These are phyloP conservation scores for Decapterus maruadsi DNA, from an alignment of 2,797 vertebrate genomes.

Conservation along the genomic window DNA sequence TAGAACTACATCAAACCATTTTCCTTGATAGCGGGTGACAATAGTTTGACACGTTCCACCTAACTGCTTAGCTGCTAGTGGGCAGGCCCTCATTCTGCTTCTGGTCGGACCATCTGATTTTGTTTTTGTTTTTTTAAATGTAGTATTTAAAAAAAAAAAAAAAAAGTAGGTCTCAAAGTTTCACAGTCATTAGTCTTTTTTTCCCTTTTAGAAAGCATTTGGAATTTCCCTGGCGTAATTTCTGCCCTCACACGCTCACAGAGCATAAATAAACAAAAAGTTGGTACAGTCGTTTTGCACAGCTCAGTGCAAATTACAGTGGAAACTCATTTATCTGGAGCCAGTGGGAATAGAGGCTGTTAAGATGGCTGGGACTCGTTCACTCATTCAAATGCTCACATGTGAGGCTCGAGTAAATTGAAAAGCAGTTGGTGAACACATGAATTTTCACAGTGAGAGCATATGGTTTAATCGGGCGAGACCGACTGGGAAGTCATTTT, in stretches of 20 bases:
- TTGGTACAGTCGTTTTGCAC: constrained; percentile 67
- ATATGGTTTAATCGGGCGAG: background rate
- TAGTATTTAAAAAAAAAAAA: background rate
- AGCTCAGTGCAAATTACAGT: constrained; percentile 72
- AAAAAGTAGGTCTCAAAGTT: constrained; percentile 59
- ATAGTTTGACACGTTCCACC: constrained; percentile 54
- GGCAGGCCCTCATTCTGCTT: constrained; percentile 12
- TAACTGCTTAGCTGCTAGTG: constrained; percentile 46
- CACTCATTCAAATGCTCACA: constrained; percentile 58
- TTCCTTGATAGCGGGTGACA: constrained; percentile 54
- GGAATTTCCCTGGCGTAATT: constrained; percentile 63
- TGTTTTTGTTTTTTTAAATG: background rate
- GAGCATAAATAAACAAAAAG: constrained; percentile 72
- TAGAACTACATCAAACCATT: constrained; percentile 52
- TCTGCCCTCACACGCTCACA: constrained; percentile 47
- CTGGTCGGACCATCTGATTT: background rate
- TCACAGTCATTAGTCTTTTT: constrained; percentile 58
- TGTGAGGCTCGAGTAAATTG: constrained; percentile 18
- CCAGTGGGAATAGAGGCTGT: constrained; percentile 67
- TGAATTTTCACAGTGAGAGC: constrained; percentile 19
- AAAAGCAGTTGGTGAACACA: constrained; percentile 37
- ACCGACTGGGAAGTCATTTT: background rate
- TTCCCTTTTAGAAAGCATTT: constrained; percentile 55
- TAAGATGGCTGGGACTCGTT: constrained; percentile 54
- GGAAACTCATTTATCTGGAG: constrained; percentile 71